phyloP scores from a whole-genome alignment of 1,140 invertebrate species.

The Zaprionus lachaisei region DNA sequence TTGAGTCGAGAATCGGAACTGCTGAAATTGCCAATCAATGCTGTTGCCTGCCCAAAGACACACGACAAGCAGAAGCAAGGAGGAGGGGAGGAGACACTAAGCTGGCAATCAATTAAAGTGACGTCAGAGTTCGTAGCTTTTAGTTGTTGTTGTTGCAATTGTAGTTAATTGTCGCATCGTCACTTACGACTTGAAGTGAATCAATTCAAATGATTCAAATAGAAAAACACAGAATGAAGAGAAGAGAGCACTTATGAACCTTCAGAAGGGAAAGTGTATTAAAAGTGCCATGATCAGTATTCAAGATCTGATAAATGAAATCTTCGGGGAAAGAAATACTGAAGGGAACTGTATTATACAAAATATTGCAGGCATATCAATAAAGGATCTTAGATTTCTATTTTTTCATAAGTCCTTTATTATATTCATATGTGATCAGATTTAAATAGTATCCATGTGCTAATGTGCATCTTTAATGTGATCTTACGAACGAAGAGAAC shows the following conservation, averaged over 20 bases:
- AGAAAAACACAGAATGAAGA: neutral
- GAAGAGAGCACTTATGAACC: neutral
- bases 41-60: conserved; percentile 21
- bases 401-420: no score
- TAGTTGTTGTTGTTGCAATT: neutral
- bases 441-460: no score
- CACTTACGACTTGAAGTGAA: conserved; percentile 11
- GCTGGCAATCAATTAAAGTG: conserved; percentile 51
- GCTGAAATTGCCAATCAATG: conserved; percentile 50
- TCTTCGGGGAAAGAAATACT: no score
- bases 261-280: no score
- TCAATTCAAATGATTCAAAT: neutral
- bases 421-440: no score
- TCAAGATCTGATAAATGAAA: no score
- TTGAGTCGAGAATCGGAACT: conserved; percentile 46
- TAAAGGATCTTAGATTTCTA: no score
- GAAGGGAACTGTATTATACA: no score
- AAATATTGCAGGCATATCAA: no score
- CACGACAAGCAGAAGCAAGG: neutral
- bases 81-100: conserved; percentile 9
- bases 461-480: no score
- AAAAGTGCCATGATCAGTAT: no score
- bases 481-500: neutral
- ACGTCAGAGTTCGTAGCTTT: conserved; percentile 15
- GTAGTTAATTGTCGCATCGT: conserved; percentile 2